These are phyloP conservation scores for Promerops cafer DNA, from an alignment of 2,113 vertebrate genomes.

Conservation along the genomic window DNA sequence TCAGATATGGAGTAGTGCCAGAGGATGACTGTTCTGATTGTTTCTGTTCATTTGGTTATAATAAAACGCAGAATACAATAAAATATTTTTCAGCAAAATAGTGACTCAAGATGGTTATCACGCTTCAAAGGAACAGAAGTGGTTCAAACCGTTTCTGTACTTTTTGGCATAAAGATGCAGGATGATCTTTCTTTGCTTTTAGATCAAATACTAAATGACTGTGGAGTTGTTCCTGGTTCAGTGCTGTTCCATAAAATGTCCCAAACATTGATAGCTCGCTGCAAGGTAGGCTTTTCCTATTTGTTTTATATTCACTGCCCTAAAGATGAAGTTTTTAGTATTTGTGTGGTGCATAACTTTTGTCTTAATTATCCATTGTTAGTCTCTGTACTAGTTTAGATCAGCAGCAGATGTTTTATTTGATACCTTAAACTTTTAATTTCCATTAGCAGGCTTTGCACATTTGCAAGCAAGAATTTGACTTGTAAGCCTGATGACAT, in stretches of 20 bases:
- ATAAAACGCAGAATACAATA: background rate
- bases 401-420: background rate
- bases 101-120: background rate
- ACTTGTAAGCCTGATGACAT: background rate
- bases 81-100: background rate
- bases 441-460: background rate
- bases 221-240: slow-evolving; percentile 75
- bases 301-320: background rate
- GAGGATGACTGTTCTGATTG: background rate
- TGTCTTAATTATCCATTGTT: background rate
- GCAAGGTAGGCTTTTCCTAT: slow-evolving; percentile 79
- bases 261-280: slow-evolving; percentile 77
- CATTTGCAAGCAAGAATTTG: background rate
- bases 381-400: background rate
- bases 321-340: background rate
- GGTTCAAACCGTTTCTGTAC: background rate
- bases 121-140: background rate
- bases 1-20: background rate
- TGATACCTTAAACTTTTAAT: background rate
- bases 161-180: background rate
- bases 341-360: background rate
- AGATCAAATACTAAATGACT: slow-evolving; percentile 42
- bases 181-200: slow-evolving; percentile 7
- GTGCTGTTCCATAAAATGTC: slow-evolving; percentile 78
- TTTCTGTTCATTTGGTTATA: background rate